Conservation (phyloP, 1,140 invertebrate genomes). For the Drosophila sp. region DNA sequence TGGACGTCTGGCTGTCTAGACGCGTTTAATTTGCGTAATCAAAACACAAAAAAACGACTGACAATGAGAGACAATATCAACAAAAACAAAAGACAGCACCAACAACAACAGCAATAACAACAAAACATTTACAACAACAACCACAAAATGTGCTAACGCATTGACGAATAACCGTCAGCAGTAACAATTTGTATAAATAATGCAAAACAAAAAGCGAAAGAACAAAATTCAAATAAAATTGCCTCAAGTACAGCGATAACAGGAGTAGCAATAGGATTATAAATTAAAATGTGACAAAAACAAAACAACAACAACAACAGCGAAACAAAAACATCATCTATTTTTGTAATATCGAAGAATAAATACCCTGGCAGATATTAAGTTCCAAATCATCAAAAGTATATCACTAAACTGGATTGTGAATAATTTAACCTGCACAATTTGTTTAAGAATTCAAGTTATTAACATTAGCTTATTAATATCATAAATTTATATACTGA, state of each 20-base stretch:
- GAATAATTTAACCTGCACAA: no score
- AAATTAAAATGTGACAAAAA: conserved; percentile 60
- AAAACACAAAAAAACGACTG: conserved; percentile 75
- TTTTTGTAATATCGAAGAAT: neutral
- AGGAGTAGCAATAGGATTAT: conserved; percentile 51
- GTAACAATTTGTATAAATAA: conserved; percentile 72
- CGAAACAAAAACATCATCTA: neutral
- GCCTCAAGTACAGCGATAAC: conserved; percentile 50
- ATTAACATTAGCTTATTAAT: no score
- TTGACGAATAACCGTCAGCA: conserved; percentile 50
- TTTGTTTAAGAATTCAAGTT: neutral
- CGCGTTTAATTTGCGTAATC: conserved; percentile 80
- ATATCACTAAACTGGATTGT: neutral
- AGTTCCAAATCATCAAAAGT: no score
- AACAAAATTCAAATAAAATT: conserved; percentile 25
- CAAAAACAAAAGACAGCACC: conserved; percentile 54
- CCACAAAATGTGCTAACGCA: conserved; percentile 54
- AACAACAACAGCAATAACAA: conserved; percentile 28
- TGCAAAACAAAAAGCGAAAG: conserved; percentile 40
- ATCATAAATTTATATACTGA: no score
- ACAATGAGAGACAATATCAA: conserved; percentile 72
- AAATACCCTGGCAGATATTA: neutral
- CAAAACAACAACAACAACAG: conserved; percentile 24
- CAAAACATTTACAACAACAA: conserved; percentile 38
- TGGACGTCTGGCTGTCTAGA: conserved; percentile 59